Evolutionary conservation across 2,113 vertebrate genomes (phyloP), one percentile per base, ranked within the genome.

Genomic region (Illadopsis cleaveri): DNA sequence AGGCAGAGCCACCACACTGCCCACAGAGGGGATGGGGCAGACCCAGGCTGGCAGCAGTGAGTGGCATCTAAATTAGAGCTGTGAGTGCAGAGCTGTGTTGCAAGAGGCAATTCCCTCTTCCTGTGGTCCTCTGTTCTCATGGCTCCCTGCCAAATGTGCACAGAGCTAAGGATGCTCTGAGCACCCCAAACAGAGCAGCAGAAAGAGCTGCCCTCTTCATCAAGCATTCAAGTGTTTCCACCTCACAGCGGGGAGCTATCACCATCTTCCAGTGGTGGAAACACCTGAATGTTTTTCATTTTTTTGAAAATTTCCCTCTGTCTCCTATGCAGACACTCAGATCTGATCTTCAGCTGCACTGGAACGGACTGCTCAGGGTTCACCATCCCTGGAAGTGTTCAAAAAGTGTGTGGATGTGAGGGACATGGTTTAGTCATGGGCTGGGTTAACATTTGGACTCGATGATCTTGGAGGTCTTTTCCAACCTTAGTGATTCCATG

Each of bases 371-470:
- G 35, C 35, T 21, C 31, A 62, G 79, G 40, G 25, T 48, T 56
- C 64, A 70, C 12, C 56, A 83, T 6, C 35, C 56, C 48, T 77
- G 70, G 37, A 22, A 35, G 44, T 15, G n/a, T 38, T 60, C 61
- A 48, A 4, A 42, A 61, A 25, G 25, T 31, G 6, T 35, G n/a
- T 25, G 61, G 38, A 8, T 76, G 30, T 69, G 56, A 76, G 40
- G 12, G 54, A 35, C 25, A 3, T 6, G 45, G 14, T 47, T 69
- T 11, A 47, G 17, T 31, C 1, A 0, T 16, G 40, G 47, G 12
- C n/a, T 33, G 58, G 37, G 18, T 42, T 50, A 42, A 57, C 35
- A 28, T 14, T 18, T 20, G 56, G 48, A 27, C 42, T 48, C 0
- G 0, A 6, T 56, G 62, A 24, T 50, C 64, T 62, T 37, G 56